Conservation (phyloP, 2,888 invertebrate species). For the Laothoe populi region DNA sequence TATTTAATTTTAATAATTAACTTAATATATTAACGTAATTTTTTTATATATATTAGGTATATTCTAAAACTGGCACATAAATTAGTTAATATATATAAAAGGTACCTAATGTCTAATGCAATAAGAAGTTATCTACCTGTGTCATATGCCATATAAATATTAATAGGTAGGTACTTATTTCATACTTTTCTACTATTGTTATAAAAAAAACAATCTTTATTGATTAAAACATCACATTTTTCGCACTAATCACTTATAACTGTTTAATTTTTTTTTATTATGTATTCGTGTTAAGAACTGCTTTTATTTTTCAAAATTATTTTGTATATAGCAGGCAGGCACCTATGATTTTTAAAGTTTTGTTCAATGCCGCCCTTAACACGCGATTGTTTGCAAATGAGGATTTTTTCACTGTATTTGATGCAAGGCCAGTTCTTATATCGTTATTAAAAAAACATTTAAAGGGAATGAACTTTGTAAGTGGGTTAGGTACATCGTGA, state of each 20-base stretch:
- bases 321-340: background rate
- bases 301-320: background rate
- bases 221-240: background rate
- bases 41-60: background rate
- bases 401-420: background rate
- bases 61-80: background rate
- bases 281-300: background rate
- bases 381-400: too few relatives aligned
- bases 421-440: background rate
- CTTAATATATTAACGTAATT: background rate
- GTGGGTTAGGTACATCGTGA: too few relatives aligned
- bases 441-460: too few relatives aligned
- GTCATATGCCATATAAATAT: background rate
- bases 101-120: background rate
- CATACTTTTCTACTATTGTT: background rate
- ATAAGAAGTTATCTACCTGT: slow-evolving; percentile 8
- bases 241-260: background rate
- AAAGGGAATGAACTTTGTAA: too few relatives aligned
- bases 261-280: background rate
- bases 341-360: background rate
- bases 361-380: background rate
- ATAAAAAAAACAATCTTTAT: background rate
- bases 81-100: background rate
- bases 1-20: background rate
- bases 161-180: background rate